Evolutionary conservation across 2,113 vertebrate genomes (phyloP), one percentile per base, ranked within the genome.

Genomic region (Nymphicus hollandicus): DNA sequence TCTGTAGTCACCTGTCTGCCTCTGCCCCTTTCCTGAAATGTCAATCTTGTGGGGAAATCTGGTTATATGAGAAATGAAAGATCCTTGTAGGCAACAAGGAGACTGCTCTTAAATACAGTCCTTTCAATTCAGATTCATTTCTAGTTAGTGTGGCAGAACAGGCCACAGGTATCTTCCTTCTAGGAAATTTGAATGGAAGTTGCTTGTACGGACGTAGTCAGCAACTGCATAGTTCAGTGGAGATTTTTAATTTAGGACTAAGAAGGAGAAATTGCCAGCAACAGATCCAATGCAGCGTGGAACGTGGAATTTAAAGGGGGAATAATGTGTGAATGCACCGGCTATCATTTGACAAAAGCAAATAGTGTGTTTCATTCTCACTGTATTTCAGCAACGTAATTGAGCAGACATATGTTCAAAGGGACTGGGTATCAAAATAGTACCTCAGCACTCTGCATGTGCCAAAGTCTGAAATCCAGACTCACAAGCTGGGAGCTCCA

Each of bases 1-100:
- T 98, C 95, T 97, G 95, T 92, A 93, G 92, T 97, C 97, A 98
- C 97, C 97, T 97, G 95, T 93, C 96, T 97, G 96, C 96, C 83
- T 97, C 91, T 78, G 88, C 71, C 94, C 92, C 91, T 97, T 96
- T 96, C 93, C 95, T 87, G 86, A 97, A 98, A 98, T 97, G 97
- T 97, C 98, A 98, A 2, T 98, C 98, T 97, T 94, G 68, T 3
- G 2, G 68, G 85, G 71, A 95, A 97, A 95, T 98, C 96, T 95
- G 86, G 92, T 96, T 98, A 97, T 84, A 94, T 87, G 96, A 97
- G 82, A 93, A 82, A 96, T 83, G 71, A 94, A 95, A 97, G 94
- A 92, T 87, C 69, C 96, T 98, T 2, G 3, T 88, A 97, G 92
- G 91, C 65, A 95, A 96, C 95, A 97, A 95, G 22, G 61, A 73